Base-by-base conservation (phyloP, 2,797 vertebrate genomes). In the Darevskia nairensis region DNA sequence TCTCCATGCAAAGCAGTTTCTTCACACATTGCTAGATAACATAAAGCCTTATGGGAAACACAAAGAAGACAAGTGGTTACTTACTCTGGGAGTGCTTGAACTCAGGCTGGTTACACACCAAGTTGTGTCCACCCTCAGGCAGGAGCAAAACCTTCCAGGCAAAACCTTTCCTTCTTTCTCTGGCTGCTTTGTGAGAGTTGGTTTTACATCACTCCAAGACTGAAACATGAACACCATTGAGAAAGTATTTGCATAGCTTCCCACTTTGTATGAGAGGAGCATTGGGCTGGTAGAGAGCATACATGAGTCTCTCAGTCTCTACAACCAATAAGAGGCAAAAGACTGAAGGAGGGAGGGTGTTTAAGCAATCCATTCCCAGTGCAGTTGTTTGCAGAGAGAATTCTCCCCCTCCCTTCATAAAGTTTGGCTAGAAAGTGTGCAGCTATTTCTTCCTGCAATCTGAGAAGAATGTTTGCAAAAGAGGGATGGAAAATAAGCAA, bases 181-280 rank as follows among this genome's bases (percentile, higher is more conserved):
- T 32, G 92, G 92, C 92, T 93, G 95, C 93, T 79, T 93, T 90
- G 95, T 96, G 94, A 97, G 88, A 84, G 87, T 94, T 94, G 91
- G 29, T n/a, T 71, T 29, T 4, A n/a, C 35, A 17, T 74, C 32
- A 21, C 72, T 74, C n/a, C 19, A 32, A 74, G 32, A 15, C 72
- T 74, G 35, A 13, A 6, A 39, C 6, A 17, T 15, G 21, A 21
- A 17, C 15, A 17, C 11, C 71, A 39, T 74, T 32, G 15, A 32
- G 32, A 19, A 3, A 35, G 72, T 3, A 6, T 74, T 39, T 35
- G 19, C 72, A 21, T 32, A 35, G n/a, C 32, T 72, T 32, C 71
- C 13, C 5, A 19, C 29, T 32, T 74, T 19, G 72, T 21, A 21
- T 21, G 13, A 35, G 35, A 74, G 32, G 72, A 21, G n/a, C 71